Evolutionary conservation across 2,113 vertebrate genomes (phyloP), one percentile per base, ranked within the genome.

Genomic region (Camelus bactrianus): DNA sequence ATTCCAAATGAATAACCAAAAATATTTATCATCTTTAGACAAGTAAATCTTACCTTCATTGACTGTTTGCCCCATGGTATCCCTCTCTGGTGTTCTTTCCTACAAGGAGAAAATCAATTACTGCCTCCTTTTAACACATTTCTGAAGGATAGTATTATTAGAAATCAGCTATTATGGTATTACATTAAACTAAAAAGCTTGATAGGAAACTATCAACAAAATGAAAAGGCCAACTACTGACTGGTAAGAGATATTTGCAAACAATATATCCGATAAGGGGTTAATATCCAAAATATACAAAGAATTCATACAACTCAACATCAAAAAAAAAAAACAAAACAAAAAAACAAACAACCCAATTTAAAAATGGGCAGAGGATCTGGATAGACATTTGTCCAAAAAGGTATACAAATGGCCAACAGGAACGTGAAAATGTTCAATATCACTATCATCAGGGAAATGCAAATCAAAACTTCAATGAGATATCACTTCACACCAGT

Each of bases 11-110:
- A 94, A 46, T 88, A 92, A 46, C 64, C 90, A 64, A 94, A 96
- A 96, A 69, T 56, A 87, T 82, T 82, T 72, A 69, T 70, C 46
- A 81, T 48, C 56, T 94, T 94, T 76, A 87, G 20, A 76, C 24
- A 97, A 90, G 75, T 62, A 94, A 95, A 94, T 48, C 96, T 98
- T 98, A 99, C 99, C 98, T 98, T 98, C 98, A 89, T 95, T 85
- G 81, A 94, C 24, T 95, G 98, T 98, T 97, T 83, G 98, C 95
- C 96, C 98, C 98, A 98, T 98, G 81, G 84, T 98, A 97, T 97
- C 94, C 70, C 88, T 96, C 97, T 97, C 97, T 97, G 95, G 95
- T 97, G 19, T 94, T 82, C 56, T n/a, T 70, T 98, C 98, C 97
- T 98, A 97, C 88, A 98, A 98, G 91, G 91, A 98, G 96, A 98